phyloP scores from a whole-genome alignment of 1,140 invertebrate genomes.

The Paraescarpia echinospica region DNA sequence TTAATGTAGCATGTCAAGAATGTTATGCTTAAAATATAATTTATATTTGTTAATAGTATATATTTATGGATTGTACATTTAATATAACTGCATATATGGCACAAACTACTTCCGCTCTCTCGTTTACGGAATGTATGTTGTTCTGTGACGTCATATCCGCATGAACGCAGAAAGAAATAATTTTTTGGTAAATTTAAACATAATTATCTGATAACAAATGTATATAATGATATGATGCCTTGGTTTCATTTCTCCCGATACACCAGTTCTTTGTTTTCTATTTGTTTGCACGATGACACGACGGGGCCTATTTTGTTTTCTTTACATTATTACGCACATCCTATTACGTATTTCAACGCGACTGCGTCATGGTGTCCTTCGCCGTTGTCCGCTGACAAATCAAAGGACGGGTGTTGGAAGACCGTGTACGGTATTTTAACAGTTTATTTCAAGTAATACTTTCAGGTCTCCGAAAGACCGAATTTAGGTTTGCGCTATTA shows the following conservation, averaged over 20 bases:
- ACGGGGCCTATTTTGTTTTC: not conserved
- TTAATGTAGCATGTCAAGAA: not conserved
- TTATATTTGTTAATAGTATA: not conserved
- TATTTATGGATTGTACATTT: not conserved
- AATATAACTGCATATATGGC: not conserved
- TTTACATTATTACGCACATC: not conserved
- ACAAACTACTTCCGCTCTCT: not conserved
- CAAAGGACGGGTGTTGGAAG: not conserved
- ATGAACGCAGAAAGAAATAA: not conserved
- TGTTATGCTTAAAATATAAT: not conserved
- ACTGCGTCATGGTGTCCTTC: not conserved
- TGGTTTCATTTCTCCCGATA: not conserved
- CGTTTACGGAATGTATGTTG: not conserved
- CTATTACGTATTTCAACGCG: not conserved
- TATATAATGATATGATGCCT: not conserved
- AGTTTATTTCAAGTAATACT: not conserved
- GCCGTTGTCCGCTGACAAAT: not conserved
- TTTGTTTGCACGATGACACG: not conserved
- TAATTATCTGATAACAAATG: not conserved
- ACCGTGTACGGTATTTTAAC: not conserved
- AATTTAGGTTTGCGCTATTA: not conserved
- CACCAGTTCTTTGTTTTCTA: not conserved
- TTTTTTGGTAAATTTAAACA: not conserved
- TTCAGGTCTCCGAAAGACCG: not conserved
- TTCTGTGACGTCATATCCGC: not conserved